Conservation (phyloP, 2,113 vertebrate genomes). For the Corythornis madagascariensis region DNA sequence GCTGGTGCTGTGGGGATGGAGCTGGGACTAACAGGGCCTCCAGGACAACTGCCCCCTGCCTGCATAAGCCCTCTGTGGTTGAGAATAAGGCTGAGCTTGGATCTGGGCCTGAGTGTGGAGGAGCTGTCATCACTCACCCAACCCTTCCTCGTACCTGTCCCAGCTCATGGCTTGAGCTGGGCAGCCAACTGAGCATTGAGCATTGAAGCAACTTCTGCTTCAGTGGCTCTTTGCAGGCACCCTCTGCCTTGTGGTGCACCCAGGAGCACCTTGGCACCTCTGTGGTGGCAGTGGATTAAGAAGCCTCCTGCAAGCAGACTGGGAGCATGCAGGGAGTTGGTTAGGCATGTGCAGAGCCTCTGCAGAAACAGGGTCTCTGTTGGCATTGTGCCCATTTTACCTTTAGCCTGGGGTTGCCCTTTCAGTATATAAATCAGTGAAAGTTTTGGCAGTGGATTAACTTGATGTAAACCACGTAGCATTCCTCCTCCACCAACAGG, state of each 20-base stretch:
- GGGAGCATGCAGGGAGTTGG: not conserved
- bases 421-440: constrained; percentile 40
- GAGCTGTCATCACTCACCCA: not conserved
- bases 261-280: not conserved
- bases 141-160: accelerated
- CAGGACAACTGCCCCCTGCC: not conserved
- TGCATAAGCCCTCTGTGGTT: accelerated
- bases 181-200: not conserved
- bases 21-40: not conserved
- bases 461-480: constrained; percentile 45
- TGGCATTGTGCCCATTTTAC: constrained; percentile 14
- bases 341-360: not conserved
- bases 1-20: accelerated
- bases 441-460: constrained; percentile 56
- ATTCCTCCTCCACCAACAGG: not conserved
- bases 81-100: not conserved
- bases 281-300: not conserved
- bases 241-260: accelerated
- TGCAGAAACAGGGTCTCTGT: not conserved
- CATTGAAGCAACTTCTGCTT: not conserved
- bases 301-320: not conserved
- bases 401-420: constrained; percentile 18
- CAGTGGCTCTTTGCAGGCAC: not conserved
- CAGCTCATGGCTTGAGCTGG: accelerated
- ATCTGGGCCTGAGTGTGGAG: not conserved